These are phyloP conservation scores for Phania funesta DNA, from an alignment of 2,888 invertebrate genomes.

Conservation along the genomic window DNA sequence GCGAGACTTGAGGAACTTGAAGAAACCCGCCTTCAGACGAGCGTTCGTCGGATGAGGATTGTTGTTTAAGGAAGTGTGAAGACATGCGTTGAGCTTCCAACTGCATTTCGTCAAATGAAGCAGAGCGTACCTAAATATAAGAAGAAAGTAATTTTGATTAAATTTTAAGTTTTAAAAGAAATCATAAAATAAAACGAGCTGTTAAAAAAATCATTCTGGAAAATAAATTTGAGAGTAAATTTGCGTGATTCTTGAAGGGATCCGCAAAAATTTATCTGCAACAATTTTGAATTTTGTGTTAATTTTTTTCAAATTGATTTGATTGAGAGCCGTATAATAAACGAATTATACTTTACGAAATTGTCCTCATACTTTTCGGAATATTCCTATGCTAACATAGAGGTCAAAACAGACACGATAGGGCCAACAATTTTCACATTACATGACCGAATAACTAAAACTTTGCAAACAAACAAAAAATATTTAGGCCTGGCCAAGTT, in stretches of 20 bases:
- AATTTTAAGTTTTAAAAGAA: not conserved
- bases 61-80: constrained; percentile 75
- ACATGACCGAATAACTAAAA: too few species aligned
- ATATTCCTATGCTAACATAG: too few species aligned
- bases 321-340: too few species aligned
- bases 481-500: too few species aligned
- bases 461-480: too few species aligned
- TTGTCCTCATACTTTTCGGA: too few species aligned
- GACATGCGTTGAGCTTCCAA: constrained; percentile 85
- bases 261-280: too few species aligned
- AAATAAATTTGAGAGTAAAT: not conserved
- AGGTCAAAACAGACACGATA: too few species aligned
- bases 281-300: not conserved
- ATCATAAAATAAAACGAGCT: not conserved
- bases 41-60: constrained; percentile 78
- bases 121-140: constrained; percentile 86
- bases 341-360: too few species aligned
- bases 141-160: not conserved
- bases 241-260: not conserved
- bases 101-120: constrained; percentile 94
- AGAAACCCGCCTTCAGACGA: constrained; percentile 81
- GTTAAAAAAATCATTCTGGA: not conserved
- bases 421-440: too few species aligned
- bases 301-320: too few species aligned
- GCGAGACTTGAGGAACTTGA: constrained; percentile 84